Evolutionary conservation across 2,888 invertebrate species (phyloP), one percentile per base, ranked within the genome.

Genomic region (Saturnia japonica): DNA sequence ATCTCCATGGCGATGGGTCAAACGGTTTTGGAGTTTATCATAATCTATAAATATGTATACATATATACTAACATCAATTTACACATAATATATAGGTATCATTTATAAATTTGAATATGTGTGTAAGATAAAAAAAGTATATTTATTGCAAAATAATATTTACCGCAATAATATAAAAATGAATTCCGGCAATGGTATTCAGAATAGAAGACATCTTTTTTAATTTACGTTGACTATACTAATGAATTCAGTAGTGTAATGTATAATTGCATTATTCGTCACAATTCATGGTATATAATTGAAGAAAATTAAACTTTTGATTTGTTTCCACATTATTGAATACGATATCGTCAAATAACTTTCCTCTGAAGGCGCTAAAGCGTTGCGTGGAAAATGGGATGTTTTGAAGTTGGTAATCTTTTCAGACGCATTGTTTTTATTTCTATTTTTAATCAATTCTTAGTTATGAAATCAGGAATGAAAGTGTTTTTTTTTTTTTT

Each of bases 141-240:
- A n/a, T 4, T 9, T 12, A 25, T 67, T 42, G 22, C 11, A 51
- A 40, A 64, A 42, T 66, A 40, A 51, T 69, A 70, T 43, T 54
- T 25, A 70, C 70, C 67, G 28, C 34, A 16, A 42, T 43, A 43
- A 70, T 28, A 54, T 43, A 70, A 25, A 51, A 16, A 19, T 8
- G 14, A 22, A 51, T 28, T n/a, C 51, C 25, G n/a, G 67, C 25
- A 0, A 70, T n/a, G 16, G 43, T 42, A n/a, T 67, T 28, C 54
- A 70, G 28, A 54, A 42, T 47, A 25, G 28, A 70, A 43, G 25
- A 34, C 70, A 70, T 70, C 54, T 40, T n/a, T 40, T 9, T 64
- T 9, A 1, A 3, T 9, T 64, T 40, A 64, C 40, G 19, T n/a
- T 22, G 9, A 40, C n/a, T 9, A 40, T 8, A 62, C 62, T 64